phyloP scores from a whole-genome alignment of 1,140 invertebrate genomes.

The Drosophila carrolli region DNA sequence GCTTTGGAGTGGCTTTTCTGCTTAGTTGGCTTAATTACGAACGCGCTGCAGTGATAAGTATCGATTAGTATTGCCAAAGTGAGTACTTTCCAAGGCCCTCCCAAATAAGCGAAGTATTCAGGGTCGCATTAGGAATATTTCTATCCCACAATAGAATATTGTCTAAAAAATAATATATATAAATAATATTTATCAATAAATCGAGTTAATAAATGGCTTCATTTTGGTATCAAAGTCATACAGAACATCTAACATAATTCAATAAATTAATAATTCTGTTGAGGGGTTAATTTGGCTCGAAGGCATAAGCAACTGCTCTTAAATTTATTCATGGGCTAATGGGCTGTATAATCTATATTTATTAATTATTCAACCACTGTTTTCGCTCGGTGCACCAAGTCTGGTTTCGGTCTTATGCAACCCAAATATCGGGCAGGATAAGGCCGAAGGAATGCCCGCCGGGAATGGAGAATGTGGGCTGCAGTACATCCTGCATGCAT shows the following conservation, averaged over 20 bases:
- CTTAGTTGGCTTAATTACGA: conserved; percentile 43
- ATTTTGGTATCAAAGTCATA: too few relatives aligned
- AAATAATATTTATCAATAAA: too few relatives aligned
- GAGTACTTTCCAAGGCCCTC: conserved; percentile 1
- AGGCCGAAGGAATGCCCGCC: conserved; percentile 1
- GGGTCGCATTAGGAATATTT: neutral
- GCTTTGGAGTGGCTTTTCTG: conserved; percentile 32
- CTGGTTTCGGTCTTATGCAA: conserved; percentile 7
- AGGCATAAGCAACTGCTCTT: too few relatives aligned
- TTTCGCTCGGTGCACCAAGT: neutral
- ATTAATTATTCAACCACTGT: neutral
- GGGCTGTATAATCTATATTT: too few relatives aligned
- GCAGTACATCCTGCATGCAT: neutral
- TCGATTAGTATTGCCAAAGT: conserved; percentile 32
- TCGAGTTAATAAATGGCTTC: too few relatives aligned
- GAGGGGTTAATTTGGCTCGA: too few relatives aligned
- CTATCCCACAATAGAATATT: too few relatives aligned
- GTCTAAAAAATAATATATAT: too few relatives aligned
- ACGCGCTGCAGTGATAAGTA: conserved; percentile 38
- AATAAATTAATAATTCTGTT: too few relatives aligned
- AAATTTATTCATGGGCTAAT: too few relatives aligned
- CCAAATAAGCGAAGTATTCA: neutral
- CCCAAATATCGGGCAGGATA: conserved; percentile 9
- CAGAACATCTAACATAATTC: neutral
- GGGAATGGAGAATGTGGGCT: neutral